A percentile compares a stretch with the other conserved stretches of the same genome.
phyloP scores from a whole-genome alignment of 2,797 vertebrate species.

The Chiloscyllium punctatum region DNA sequence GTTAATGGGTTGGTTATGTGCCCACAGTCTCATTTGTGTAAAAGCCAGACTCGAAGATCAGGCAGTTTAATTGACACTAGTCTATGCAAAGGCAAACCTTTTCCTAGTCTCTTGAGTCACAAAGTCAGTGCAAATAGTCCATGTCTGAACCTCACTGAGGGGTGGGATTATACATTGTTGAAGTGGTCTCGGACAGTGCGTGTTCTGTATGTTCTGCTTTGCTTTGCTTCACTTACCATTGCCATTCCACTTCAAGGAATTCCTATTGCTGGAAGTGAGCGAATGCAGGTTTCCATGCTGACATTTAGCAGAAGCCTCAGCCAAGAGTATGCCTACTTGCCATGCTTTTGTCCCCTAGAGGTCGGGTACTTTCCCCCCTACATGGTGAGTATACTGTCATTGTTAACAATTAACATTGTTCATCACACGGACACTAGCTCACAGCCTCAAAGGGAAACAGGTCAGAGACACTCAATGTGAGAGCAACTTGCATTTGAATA shows the following conservation, averaged over 20 bases:
- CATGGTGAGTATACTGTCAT: neutral
- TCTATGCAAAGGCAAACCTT: constrained; percentile 56
- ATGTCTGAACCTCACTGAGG: constrained; percentile 38
- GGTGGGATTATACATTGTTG: neutral
- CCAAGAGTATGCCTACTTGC: neutral
- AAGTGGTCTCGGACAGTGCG: neutral
- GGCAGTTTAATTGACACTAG: constrained; percentile 62
- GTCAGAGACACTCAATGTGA: neutral
- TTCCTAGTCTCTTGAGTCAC: constrained; percentile 52
- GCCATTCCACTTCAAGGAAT: neutral
- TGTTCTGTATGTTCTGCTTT: neutral
- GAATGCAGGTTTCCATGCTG: neutral
- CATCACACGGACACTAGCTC: neutral
- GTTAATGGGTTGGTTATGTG: neutral
- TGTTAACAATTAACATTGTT: neutral
- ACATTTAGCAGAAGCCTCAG: neutral
- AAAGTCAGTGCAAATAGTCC: constrained; percentile 52
- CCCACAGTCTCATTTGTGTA: constrained; percentile 41
- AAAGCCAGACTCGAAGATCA: constrained; percentile 50
- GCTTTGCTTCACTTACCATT: neutral
- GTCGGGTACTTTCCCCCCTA: neutral
- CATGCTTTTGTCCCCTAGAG: neutral
- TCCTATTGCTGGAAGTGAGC: neutral
- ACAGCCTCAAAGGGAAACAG: neutral
- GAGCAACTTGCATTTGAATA: neutral